Conservation (phyloP, 2,113 vertebrate genomes). For the Drymodes brunneopygia region DNA sequence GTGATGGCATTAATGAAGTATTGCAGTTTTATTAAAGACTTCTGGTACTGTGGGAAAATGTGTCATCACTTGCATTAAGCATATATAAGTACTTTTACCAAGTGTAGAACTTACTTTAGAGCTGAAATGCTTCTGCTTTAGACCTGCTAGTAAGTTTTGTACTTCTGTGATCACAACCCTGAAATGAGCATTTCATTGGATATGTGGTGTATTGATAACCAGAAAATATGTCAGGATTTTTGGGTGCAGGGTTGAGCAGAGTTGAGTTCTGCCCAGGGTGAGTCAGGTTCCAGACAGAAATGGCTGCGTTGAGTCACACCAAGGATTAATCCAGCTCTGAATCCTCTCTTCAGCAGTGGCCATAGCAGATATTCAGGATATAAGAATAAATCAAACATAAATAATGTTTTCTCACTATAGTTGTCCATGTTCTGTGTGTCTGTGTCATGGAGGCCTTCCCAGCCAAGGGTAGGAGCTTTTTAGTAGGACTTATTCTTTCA, state of each 20-base stretch:
- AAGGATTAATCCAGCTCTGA: background rate
- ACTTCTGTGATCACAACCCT: background rate
- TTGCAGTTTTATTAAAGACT: background rate
- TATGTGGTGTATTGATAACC: background rate
- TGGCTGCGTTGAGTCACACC: background rate
- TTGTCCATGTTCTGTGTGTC: background rate
- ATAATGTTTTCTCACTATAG: background rate
- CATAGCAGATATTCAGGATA: background rate
- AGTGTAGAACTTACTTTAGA: background rate
- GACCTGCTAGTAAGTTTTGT: background rate
- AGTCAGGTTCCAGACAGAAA: background rate
- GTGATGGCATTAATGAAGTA: conserved; percentile 16
- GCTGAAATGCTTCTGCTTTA: background rate
- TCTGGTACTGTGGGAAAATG: background rate
- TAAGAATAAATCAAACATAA: background rate
- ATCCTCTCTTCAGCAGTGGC: background rate
- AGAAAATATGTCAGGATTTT: background rate
- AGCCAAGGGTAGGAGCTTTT: background rate
- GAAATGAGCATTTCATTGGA: background rate
- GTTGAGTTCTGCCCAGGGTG: background rate
- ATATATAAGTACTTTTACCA: background rate
- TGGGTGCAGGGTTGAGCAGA: background rate
- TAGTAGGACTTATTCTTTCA: background rate
- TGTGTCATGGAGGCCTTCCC: background rate
- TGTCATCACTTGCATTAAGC: background rate